phyloP scores from a whole-genome alignment of 2,888 invertebrate genomes.

The Agrochola circellaris region DNA sequence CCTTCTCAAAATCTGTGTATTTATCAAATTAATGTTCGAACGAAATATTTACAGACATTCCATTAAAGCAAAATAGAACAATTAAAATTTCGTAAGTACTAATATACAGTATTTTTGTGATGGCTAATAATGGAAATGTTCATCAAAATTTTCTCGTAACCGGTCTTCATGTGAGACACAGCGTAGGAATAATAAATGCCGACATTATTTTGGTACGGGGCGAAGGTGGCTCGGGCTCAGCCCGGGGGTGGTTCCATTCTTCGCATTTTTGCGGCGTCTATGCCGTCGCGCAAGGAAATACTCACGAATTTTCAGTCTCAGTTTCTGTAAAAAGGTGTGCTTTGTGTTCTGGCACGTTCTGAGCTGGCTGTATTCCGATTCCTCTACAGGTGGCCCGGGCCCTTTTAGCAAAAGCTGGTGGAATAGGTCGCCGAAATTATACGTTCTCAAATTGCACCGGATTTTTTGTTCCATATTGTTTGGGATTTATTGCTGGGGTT shows the following conservation, averaged over 20 bases:
- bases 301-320: constrained; percentile 78
- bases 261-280: constrained; percentile 82
- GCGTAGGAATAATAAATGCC: constrained; percentile 73
- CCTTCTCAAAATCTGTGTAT: constrained; percentile 1
- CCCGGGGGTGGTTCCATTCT: constrained; percentile 72
- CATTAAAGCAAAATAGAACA: constrained; percentile 25
- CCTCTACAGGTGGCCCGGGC: constrained; percentile 78
- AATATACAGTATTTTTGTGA: constrained; percentile 63
- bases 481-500: constrained; percentile 9
- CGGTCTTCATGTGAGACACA: constrained; percentile 66
- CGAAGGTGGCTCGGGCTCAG: constrained; percentile 63
- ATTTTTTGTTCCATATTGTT: constrained; percentile 4
- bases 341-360: constrained; percentile 77
- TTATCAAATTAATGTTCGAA: constrained; percentile 45
- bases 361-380: constrained; percentile 75
- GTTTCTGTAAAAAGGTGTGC: constrained; percentile 79
- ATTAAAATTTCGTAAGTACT: constrained; percentile 49
- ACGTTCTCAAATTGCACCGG: constrained; percentile 22
- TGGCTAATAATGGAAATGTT: constrained; percentile 69
- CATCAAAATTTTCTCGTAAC: constrained; percentile 68
- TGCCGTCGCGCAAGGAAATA: constrained; percentile 77
- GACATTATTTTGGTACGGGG: constrained; percentile 71
- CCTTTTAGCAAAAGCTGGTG: constrained; percentile 64
- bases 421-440: constrained; percentile 43
- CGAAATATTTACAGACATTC: constrained; percentile 56